Percentiles rank a stretch among this genome's conserved stretches.
phyloP scores from a whole-genome alignment of 2,113 vertebrate genomes.

The Trematomus loennbergii region DNA sequence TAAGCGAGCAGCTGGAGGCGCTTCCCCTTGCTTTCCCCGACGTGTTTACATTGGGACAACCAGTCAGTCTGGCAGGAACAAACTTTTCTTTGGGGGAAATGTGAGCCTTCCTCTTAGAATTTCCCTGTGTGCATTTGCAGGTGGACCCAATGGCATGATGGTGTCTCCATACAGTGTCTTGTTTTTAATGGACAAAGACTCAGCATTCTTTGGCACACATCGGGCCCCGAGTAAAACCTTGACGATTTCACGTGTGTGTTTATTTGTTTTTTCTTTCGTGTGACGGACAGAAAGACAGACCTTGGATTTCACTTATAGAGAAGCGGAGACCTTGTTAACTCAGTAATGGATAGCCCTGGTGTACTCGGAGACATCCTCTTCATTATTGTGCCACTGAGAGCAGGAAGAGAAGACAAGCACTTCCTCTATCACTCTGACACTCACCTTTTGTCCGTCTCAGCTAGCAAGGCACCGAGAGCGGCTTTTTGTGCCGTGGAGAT shows the following conservation, averaged over 20 bases:
- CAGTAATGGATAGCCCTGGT: slow-evolving; percentile 84
- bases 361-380: slow-evolving; percentile 77
- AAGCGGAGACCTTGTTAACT: slow-evolving; percentile 65
- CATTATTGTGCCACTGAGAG: slow-evolving; percentile 77
- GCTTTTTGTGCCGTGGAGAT: slow-evolving; percentile 41
- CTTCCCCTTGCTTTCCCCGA: slow-evolving; percentile 9
- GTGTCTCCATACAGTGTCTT: slow-evolving; percentile 43
- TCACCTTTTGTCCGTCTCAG: slow-evolving; percentile 83
- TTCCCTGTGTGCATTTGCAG: slow-evolving; percentile 56
- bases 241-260: slow-evolving; percentile 53
- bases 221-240: slow-evolving; percentile 24
- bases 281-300: slow-evolving; percentile 55
- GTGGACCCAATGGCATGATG: slow-evolving; percentile 56
- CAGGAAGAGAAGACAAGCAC: slow-evolving; percentile 81
- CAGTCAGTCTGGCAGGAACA: slow-evolving; percentile 38
- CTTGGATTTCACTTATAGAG: slow-evolving; percentile 72
- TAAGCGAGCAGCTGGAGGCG: not conserved
- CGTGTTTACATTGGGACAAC: slow-evolving; percentile 35
- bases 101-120: slow-evolving; percentile 41
- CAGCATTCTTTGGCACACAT: slow-evolving; percentile 52
- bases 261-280: slow-evolving; percentile 74
- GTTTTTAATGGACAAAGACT: slow-evolving; percentile 61
- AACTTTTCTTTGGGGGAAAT: slow-evolving; percentile 47
- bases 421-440: slow-evolving; percentile 80
- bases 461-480: slow-evolving; percentile 71